These are phyloP conservation scores for Apamea epomidion DNA, from an alignment of 2,888 invertebrate genomes.

Conservation along the genomic window DNA sequence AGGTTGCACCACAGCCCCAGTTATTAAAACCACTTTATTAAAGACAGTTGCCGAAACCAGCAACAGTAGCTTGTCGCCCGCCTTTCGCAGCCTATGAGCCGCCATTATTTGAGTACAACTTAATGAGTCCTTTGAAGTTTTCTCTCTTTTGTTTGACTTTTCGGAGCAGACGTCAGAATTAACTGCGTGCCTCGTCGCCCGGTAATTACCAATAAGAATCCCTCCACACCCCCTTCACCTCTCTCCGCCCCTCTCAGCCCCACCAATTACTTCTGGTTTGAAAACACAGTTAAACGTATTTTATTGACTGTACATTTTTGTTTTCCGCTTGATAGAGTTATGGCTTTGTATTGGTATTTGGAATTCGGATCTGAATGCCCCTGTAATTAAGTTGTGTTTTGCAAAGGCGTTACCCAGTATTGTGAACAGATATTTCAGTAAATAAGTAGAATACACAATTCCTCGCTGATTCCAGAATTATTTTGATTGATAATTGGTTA, in stretches of 20 bases:
- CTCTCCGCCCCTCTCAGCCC: slow-evolving; percentile 41
- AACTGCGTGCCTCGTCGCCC: slow-evolving; percentile 72
- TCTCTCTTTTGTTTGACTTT: slow-evolving; percentile 83
- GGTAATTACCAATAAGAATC: slow-evolving; percentile 78
- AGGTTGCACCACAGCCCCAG: slow-evolving; percentile 15
- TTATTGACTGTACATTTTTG: slow-evolving; percentile 67
- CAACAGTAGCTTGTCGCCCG: slow-evolving; percentile 37
- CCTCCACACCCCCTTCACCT: slow-evolving; percentile 38
- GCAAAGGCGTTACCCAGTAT: slow-evolving; percentile 9
- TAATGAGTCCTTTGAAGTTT: slow-evolving; percentile 83
- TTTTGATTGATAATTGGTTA: background rate
- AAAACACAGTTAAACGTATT: slow-evolving; percentile 70
- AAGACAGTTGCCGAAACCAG: slow-evolving; percentile 38
- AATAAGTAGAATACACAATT: background rate
- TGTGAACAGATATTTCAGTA: background rate
- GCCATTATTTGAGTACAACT: slow-evolving; percentile 81
- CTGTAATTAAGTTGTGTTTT: background rate
- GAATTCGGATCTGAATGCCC: slow-evolving; percentile 31
- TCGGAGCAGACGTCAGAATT: slow-evolving; percentile 76
- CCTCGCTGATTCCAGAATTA: background rate
- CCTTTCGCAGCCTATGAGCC: slow-evolving; percentile 54
- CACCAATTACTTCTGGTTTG: slow-evolving; percentile 74
- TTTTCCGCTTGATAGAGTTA: slow-evolving; percentile 65
- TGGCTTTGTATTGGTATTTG: slow-evolving; percentile 61
- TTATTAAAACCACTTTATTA: slow-evolving; percentile 52